phyloP scores from a whole-genome alignment of 2,888 invertebrate species.

The Rhagonycha lutea region DNA sequence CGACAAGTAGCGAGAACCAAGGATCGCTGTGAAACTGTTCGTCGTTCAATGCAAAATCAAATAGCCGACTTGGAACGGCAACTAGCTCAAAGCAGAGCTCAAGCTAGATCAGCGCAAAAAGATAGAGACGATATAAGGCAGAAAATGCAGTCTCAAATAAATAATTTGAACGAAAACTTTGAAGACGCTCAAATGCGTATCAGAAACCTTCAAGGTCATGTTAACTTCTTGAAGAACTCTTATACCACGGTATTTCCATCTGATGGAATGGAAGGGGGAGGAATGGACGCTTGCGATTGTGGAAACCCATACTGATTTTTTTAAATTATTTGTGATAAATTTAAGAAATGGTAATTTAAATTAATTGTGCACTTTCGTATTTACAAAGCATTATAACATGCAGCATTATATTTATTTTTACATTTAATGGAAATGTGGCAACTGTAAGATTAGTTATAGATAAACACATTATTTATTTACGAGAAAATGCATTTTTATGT shows the following conservation, averaged over 20 bases:
- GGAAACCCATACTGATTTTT: conserved; percentile 29
- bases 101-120: conserved; percentile 67
- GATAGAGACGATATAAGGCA: conserved; percentile 72
- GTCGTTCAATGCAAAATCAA: conserved; percentile 65
- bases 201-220: conserved; percentile 66
- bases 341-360: neutral
- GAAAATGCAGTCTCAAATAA: conserved; percentile 71
- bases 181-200: conserved; percentile 69
- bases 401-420: neutral
- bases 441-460: neutral
- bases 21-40: conserved; percentile 64
- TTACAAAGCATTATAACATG: neutral
- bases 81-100: conserved; percentile 66
- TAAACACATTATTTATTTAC: neutral
- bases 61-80: conserved; percentile 70
- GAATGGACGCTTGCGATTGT: conserved; percentile 45
- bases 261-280: conserved; percentile 17
- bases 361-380: neutral
- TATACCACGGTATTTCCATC: conserved; percentile 45
- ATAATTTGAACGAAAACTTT: conserved; percentile 68
- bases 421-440: neutral
- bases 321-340: neutral
- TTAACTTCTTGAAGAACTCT: conserved; percentile 62
- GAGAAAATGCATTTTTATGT: neutral
- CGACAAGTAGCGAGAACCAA: conserved; percentile 54